These are phyloP conservation scores for Empis livida DNA, from an alignment of 2,888 invertebrate species.

Conservation along the genomic window DNA sequence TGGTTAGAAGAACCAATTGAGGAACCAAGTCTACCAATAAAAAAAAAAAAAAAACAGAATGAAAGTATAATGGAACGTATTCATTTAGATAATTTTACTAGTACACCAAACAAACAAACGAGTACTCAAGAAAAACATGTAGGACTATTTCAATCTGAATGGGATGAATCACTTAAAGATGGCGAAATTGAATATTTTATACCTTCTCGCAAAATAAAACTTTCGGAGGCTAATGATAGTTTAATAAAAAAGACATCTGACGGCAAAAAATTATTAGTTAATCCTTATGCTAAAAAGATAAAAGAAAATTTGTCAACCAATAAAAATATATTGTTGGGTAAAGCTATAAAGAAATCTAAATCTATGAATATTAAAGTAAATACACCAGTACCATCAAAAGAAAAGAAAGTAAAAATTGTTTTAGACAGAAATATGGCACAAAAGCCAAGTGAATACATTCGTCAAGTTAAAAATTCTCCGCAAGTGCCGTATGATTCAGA, in stretches of 20 bases:
- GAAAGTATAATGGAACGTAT: constrained; percentile 5
- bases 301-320: constrained; percentile 7
- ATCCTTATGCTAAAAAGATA: constrained; percentile 17
- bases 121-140: background rate
- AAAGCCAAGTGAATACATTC: constrained; percentile 57
- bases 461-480: constrained; percentile 56
- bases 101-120: background rate
- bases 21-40: constrained; percentile 18
- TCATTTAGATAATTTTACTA: constrained; percentile 5
- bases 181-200: constrained; percentile 34
- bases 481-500: constrained; percentile 61
- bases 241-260: background rate
- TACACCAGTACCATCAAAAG: background rate
- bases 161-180: constrained; percentile 34
- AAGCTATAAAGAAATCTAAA: constrained; percentile 10
- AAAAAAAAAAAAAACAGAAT: background rate
- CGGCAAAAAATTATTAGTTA: constrained; percentile 12
- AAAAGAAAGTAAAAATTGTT: constrained; percentile 50
- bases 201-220: constrained; percentile 25
- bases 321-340: constrained; percentile 11
- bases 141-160: constrained; percentile 20
- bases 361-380: background rate
- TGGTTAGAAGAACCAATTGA: constrained; percentile 25
- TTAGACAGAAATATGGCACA: constrained; percentile 58
- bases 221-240: constrained; percentile 24